A percentile compares a stretch with the other conserved stretches of the same genome.
Evolutionary conservation across 2,797 vertebrate species (phyloP).

Genomic region (Fringilla coelebs): DNA sequence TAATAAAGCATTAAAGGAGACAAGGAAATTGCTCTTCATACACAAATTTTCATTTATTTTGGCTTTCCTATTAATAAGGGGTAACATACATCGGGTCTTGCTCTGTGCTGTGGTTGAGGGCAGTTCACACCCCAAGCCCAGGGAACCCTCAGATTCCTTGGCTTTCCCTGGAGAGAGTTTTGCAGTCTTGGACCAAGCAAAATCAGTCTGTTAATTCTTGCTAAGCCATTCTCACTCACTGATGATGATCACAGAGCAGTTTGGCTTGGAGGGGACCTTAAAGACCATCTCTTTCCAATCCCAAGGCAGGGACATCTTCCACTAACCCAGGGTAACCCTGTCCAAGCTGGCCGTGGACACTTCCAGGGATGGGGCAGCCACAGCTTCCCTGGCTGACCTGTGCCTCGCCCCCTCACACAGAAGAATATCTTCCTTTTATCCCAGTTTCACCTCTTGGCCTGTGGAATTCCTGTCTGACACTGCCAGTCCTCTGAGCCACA

Average conservation of each 20-base stretch:
- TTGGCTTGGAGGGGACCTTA: too few species aligned
- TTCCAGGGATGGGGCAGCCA: neutral
- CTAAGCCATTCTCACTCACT: neutral
- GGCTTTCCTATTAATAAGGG: neutral
- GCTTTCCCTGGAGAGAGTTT: neutral
- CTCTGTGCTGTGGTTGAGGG: neutral
- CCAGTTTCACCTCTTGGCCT: neutral
- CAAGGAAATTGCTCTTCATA: neutral
- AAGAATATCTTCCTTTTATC: neutral
- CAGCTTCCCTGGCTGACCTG: neutral
- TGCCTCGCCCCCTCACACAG: neutral
- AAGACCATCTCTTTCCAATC: neutral
- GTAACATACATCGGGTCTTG: neutral
- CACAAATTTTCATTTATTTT: neutral
- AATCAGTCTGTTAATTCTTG: neutral
- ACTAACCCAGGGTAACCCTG: too few species aligned
- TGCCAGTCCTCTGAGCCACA: neutral
- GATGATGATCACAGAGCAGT: neutral
- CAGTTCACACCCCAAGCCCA: neutral
- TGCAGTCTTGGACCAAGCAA: neutral
- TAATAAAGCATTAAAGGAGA: neutral
- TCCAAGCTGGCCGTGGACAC: neutral
- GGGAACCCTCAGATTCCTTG: neutral
- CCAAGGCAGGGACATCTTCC: neutral
- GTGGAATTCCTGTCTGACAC: fast-evolving